Evolutionary conservation across 1,140 invertebrate species (phyloP).

Genomic region (Drosophila subpulchrella): DNA sequence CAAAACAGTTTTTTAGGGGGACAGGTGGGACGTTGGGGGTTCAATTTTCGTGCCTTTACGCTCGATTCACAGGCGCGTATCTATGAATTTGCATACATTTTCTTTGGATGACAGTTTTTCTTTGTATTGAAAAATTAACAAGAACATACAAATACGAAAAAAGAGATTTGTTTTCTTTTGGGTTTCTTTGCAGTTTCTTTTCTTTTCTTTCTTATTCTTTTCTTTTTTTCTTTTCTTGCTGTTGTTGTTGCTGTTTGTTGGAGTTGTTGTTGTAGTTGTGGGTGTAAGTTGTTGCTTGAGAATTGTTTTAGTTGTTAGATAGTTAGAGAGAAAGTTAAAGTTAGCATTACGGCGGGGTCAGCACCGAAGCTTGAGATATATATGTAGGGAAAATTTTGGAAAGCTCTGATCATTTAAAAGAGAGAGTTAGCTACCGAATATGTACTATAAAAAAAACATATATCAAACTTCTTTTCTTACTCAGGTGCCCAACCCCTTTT

Average conservation of each 20-base stretch:
- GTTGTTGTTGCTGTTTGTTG: constrained; percentile 51
- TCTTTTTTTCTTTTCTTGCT: constrained; percentile 40
- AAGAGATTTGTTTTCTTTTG: constrained; percentile 79
- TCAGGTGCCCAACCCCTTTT: constrained; percentile 11
- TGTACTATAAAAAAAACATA: background rate
- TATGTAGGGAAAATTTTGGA: background rate
- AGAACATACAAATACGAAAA: constrained; percentile 85
- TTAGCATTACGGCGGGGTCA: constrained; percentile 43
- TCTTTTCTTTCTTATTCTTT: constrained; percentile 6
- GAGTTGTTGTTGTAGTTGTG: constrained; percentile 61
- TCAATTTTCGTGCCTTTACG: constrained; percentile 73
- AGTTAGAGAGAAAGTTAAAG: constrained; percentile 71
- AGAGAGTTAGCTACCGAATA: background rate
- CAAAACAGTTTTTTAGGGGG: constrained; percentile 29
- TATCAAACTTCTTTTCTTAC: constrained; percentile 16
- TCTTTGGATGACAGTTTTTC: constrained; percentile 84
- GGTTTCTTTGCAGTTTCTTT: constrained; percentile 46
- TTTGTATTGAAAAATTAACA: constrained; percentile 83
- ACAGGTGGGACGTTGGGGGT: constrained; percentile 39
- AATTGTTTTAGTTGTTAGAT: constrained; percentile 62
- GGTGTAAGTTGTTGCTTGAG: constrained; percentile 61
- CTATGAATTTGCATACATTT: constrained; percentile 84
- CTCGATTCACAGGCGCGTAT: constrained; percentile 57
- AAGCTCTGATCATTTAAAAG: background rate
- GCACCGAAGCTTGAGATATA: constrained; percentile 32